Evolutionary conservation across 2,113 vertebrate species (phyloP), one percentile per base, ranked within the genome.

Genomic region (Oreamnos americanus): DNA sequence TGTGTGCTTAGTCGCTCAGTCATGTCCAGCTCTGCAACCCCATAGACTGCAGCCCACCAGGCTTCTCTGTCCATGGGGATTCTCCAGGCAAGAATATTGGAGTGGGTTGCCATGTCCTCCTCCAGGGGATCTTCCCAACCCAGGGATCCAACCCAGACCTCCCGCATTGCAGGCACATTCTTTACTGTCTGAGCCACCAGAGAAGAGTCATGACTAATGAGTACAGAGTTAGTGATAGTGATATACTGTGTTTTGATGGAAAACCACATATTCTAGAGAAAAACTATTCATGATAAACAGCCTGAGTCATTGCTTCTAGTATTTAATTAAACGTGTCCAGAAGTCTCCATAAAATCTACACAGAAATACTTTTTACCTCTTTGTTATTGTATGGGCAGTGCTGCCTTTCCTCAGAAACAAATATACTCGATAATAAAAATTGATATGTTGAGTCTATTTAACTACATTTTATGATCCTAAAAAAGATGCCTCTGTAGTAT

Each of bases 261-360:
- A 93, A 96, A 76, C 9, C 55, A 81, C 25, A 58, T 83, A 82
- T 84, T 93, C 28, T 90, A 51, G 78, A 87, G 83, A 39, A 96
- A 93, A 84, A 90, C 19, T 57, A 85, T 36, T 11, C 11, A 17
- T 58, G 39, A 84, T 91, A 86, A 96, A 88, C 30, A 79, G 9
- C 26, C 45, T 97, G 45, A 78, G 89, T 79, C 83, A 94, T 95
- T 47, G 85, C 36, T 51, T 89, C 17, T 92, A 39, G 23, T 76
- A 49, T 96, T 96, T 94, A 92, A 85, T 90, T 96, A 67, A 92
- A 96, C 96, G 71, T 96, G 51, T 62, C 49, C 51, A 79, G 33
- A 96, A 95, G 16, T 21, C 16, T 51, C 39, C n/a, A 45, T 79
- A 55, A 96, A 53, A 84, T 53, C 33, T 62, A 26, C 43, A 36